Evolutionary conservation across 2,888 invertebrate species (phyloP).

Genomic region (Drosophila colorata): DNA sequence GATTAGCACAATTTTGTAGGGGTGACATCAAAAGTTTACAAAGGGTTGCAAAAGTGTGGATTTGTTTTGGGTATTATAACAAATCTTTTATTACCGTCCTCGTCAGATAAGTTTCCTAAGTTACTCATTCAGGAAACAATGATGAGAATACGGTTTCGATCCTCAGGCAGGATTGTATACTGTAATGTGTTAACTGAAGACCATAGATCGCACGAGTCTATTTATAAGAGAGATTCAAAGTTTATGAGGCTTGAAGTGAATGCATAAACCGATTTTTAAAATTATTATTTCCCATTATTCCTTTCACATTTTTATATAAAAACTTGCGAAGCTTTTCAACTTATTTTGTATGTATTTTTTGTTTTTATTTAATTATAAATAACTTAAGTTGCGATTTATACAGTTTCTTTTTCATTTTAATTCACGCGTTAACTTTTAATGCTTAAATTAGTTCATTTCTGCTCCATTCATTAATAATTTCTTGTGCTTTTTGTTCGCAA

Average conservation of each 20-base stretch:
- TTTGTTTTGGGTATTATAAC: too few species aligned
- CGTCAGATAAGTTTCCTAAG: background rate
- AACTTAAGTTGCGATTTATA: slow-evolving; percentile 84
- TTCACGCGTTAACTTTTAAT: slow-evolving; percentile 62
- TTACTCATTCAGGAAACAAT: background rate
- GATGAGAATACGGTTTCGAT: too few species aligned
- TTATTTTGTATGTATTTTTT: slow-evolving; percentile 71
- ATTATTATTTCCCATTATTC: background rate
- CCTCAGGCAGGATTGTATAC: background rate
- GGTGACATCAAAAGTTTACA: too few species aligned
- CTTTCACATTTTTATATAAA: slow-evolving; percentile 6
- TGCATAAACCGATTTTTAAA: background rate
- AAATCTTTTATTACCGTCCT: background rate
- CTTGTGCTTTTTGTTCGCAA: slow-evolving; percentile 72
- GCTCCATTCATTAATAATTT: slow-evolving; percentile 65
- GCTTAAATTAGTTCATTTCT: slow-evolving; percentile 61
- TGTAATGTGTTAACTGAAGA: background rate
- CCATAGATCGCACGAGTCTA: background rate
- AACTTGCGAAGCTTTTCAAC: slow-evolving; percentile 42
- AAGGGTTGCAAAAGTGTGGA: too few species aligned
- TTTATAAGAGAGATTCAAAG: too few species aligned
- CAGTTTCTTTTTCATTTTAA: slow-evolving; percentile 59
- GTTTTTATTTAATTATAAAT: slow-evolving; percentile 85
- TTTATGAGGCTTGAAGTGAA: background rate
- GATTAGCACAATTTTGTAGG: too few species aligned